These are phyloP conservation scores for Ascidia mentula DNA, from an alignment of 23 tunicate genomes.

Conservation along the genomic window DNA sequence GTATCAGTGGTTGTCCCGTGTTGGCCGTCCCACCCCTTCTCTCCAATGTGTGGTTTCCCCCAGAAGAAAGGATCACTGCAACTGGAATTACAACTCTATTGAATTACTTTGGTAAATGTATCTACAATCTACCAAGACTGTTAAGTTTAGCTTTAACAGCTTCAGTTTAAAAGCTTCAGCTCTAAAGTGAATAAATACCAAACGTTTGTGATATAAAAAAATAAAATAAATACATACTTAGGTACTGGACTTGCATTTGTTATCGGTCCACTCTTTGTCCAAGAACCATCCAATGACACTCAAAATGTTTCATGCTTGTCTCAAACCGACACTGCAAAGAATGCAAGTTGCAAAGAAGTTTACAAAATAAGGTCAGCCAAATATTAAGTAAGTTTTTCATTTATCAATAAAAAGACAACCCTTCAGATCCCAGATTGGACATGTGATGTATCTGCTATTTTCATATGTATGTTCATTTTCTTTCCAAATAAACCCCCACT, in stretches of 20 bases:
- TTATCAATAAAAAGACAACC: neutral
- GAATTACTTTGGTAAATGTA: constrained; percentile 73
- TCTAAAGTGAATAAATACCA: no score
- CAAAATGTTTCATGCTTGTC: constrained; percentile 3
- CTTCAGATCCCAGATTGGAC: constrained; percentile 25
- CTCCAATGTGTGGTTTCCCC: constrained; percentile 93
- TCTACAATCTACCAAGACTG: no score
- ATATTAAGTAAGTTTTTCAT: no score
- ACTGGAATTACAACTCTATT: constrained; percentile 76
- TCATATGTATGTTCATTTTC: constrained; percentile 47
- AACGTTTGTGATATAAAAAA: no score
- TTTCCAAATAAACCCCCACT: constrained; percentile 82
- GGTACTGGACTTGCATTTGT: constrained; percentile 84
- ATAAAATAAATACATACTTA: no score
- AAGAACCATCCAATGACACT: constrained; percentile 33
- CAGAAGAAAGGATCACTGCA: constrained; percentile 85
- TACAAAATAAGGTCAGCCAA: constrained; percentile 6
- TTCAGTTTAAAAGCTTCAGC: no score
- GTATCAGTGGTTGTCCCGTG: constrained; percentile 84
- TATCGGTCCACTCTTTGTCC: constrained; percentile 58
- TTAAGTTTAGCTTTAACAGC: no score
- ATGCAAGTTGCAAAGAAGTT: constrained; percentile 10
- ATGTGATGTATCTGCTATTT: constrained; percentile 45
- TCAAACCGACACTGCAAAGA: neutral
- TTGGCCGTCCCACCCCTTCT: constrained; percentile 86